Percentiles rank a stretch among this genome's conserved stretches.
phyloP scores from a whole-genome alignment of 2,113 vertebrate genomes.

The Pterocles burchelli region DNA sequence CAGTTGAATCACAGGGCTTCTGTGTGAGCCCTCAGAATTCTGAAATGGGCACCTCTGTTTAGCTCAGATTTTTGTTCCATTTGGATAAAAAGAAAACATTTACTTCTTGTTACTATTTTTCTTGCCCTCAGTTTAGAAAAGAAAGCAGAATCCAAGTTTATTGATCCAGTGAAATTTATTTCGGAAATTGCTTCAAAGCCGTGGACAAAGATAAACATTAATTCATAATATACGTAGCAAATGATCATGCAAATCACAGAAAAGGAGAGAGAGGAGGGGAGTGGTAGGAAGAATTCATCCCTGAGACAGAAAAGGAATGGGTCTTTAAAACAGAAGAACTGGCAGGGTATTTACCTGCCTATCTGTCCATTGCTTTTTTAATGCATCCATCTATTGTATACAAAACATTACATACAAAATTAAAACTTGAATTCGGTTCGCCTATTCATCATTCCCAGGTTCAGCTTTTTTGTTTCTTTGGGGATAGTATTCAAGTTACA shows the following conservation, averaged over 20 bases:
- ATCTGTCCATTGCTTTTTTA: background rate
- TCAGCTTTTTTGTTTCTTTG: background rate
- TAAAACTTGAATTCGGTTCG: background rate
- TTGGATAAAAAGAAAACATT: slow-evolving; percentile 10
- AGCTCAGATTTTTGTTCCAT: background rate
- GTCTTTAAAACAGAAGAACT: background rate
- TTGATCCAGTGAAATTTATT: slow-evolving; percentile 37
- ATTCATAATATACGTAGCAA: slow-evolving; percentile 28
- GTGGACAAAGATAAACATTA: slow-evolving; percentile 20
- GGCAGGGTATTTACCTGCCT: background rate
- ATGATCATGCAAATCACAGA: slow-evolving; percentile 25
- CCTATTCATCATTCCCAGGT: background rate
- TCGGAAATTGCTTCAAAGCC: slow-evolving; percentile 39
- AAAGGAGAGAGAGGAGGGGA: background rate
- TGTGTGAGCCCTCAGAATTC: background rate
- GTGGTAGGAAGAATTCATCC: background rate
- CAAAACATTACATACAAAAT: background rate
- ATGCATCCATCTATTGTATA: background rate
- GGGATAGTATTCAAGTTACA: background rate
- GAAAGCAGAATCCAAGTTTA: slow-evolving; percentile 24
- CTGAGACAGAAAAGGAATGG: slow-evolving; percentile 11
- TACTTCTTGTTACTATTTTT: slow-evolving; percentile 11
- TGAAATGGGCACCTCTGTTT: background rate
- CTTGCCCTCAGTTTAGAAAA: slow-evolving; percentile 13
- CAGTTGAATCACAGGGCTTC: slow-evolving; percentile 5